Evolutionary conservation across 2,888 invertebrate genomes (phyloP).

Genomic region (Pseudeuparius sepicola): DNA sequence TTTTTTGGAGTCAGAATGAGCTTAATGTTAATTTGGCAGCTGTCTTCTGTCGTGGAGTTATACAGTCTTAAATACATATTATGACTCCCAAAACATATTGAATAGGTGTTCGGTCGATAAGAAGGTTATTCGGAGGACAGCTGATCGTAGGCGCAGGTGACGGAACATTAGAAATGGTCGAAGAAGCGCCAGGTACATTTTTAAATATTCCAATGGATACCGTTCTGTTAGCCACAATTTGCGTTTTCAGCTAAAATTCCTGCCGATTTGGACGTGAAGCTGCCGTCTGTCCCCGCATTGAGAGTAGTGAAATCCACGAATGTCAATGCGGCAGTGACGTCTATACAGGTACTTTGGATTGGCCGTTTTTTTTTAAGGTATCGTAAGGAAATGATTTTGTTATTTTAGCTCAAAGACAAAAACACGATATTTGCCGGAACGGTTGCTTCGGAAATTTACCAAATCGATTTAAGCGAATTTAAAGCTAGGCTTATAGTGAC

Average conservation of each 20-base stretch:
- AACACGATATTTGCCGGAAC: constrained; percentile 67
- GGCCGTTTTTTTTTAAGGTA: neutral
- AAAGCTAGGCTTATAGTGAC: constrained; percentile 62
- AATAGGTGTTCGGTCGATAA: constrained; percentile 55
- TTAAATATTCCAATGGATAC: too few species aligned
- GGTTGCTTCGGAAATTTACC: constrained; percentile 68
- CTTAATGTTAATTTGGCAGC: too few species aligned
- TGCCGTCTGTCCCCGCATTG: constrained; percentile 40
- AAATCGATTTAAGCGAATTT: constrained; percentile 59
- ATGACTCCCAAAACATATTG: too few species aligned
- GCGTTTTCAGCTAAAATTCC: too few species aligned
- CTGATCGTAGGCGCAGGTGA: constrained; percentile 77
- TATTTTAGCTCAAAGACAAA: constrained; percentile 42
- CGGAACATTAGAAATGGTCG: constrained; percentile 67
- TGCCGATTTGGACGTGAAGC: constrained; percentile 31
- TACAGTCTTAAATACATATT: too few species aligned
- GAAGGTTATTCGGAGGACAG: constrained; percentile 50
- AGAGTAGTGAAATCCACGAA: constrained; percentile 41
- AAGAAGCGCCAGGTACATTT: constrained; percentile 32
- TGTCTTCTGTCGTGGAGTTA: too few species aligned
- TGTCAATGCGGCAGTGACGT: constrained; percentile 61
- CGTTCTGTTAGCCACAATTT: too few species aligned
- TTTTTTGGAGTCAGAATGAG: too few species aligned
- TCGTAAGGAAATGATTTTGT: neutral
- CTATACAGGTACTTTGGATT: constrained; percentile 41